phyloP scores from a whole-genome alignment of 2,888 invertebrate species.

The Brachyptera risi region DNA sequence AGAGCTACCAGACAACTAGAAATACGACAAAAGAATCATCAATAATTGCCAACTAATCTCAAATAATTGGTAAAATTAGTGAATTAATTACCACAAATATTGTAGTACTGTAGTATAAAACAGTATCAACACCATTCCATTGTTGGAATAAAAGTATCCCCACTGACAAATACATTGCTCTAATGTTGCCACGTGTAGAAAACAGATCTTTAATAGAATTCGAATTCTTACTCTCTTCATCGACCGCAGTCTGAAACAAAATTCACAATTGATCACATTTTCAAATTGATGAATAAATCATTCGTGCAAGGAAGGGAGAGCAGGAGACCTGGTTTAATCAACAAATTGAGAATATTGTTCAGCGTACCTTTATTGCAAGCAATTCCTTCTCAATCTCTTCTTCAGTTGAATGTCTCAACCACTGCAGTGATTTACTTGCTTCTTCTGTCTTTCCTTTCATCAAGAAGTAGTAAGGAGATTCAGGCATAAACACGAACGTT shows the following conservation, averaged over 20 bases:
- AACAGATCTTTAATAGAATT: conserved; percentile 53
- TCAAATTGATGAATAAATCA: too few relatives aligned
- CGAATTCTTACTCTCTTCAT: conserved; percentile 42
- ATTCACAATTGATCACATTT: too few relatives aligned
- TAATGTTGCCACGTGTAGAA: conserved; percentile 64
- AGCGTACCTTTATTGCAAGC: conserved; percentile 55
- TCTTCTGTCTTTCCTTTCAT: conserved; percentile 54
- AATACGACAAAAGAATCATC: too few relatives aligned
- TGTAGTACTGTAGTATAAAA: conserved; percentile 65
- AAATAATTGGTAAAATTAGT: too few relatives aligned
- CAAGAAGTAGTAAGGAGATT: conserved; percentile 71
- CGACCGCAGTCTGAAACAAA: conserved; percentile 43
- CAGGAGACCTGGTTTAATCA: too few relatives aligned
- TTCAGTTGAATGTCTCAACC: conserved; percentile 59
- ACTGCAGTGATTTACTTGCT: conserved; percentile 61
- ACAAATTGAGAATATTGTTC: too few relatives aligned
- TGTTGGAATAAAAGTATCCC: conserved; percentile 79
- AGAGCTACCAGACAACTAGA: conserved; percentile 16
- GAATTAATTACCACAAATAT: conserved; percentile 59
- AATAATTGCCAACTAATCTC: too few relatives aligned
- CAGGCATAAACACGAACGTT: conserved; percentile 69
- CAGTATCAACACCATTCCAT: conserved; percentile 74
- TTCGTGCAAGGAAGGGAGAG: too few relatives aligned
- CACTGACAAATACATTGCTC: conserved; percentile 70
- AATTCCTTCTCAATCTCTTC: conserved; percentile 62